phyloP scores from a whole-genome alignment of 2,797 vertebrate genomes.

The Hirundo rustica region DNA sequence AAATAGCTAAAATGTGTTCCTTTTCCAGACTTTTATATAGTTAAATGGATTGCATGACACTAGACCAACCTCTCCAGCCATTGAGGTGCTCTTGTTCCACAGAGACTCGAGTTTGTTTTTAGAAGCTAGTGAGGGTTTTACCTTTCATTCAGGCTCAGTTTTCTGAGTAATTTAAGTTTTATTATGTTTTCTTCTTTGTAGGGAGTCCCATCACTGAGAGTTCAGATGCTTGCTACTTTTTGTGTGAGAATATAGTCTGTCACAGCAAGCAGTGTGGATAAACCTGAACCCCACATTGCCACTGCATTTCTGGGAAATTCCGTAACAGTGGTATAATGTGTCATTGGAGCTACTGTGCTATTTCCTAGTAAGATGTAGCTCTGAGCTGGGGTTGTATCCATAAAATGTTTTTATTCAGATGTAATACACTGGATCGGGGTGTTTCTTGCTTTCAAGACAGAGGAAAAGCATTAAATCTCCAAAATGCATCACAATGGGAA shows the following conservation, averaged over 20 bases:
- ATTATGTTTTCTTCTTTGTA: not conserved
- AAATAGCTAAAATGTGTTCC: not conserved
- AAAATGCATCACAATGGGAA: not conserved
- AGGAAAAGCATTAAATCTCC: not conserved
- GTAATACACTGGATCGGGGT: not conserved
- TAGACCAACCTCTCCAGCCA: not conserved
- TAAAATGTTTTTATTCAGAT: not conserved
- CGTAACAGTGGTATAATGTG: fast-evolving
- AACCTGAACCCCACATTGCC: not conserved
- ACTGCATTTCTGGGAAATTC: not conserved
- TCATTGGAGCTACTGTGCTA: not conserved
- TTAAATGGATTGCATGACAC: not conserved
- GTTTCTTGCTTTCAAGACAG: not conserved
- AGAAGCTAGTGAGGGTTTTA: not conserved
- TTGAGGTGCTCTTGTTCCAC: not conserved
- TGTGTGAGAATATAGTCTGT: not conserved
- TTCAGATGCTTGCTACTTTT: not conserved
- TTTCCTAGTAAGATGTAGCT: not conserved
- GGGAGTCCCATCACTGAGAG: not conserved
- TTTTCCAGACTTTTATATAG: not conserved
- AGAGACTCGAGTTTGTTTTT: not conserved
- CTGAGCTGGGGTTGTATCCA: not conserved
- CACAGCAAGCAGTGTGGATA: not conserved
- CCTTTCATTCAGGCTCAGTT: not conserved
- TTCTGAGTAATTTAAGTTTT: not conserved